Evolutionary conservation across 2,888 invertebrate species (phyloP), one percentile per base, ranked within the genome.

Genomic region (Ennomos erosarius): DNA sequence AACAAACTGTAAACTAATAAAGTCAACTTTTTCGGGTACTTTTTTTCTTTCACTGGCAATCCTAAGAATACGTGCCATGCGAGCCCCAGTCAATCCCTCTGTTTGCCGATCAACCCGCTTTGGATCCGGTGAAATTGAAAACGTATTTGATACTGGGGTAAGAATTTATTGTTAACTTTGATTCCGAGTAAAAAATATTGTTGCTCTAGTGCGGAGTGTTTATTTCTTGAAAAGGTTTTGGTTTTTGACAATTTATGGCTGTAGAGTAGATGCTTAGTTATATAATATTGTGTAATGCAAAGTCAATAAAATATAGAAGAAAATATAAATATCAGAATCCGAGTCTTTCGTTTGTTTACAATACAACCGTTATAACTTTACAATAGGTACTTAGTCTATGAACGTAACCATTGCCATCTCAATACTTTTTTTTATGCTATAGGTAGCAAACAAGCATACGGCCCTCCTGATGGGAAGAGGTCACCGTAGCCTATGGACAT

Each of bases 21-120:
- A 9, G n/a, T 42, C 2, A 16, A 42, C 10, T 42, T 9, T 42
- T 4, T 35, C 6, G 16, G 8, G 8, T n/a, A 10, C 13, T 35
- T 44, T 43, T n/a, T 59, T 53, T 40, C 12, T 52, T 12, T 34
- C 34, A 12, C 53, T 11, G 62, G 62, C 59, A 68, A 65, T 64
- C 43, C 56, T 52, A 43, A 50, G 40, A 47, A 47, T 60, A 65
- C 65, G 68, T 69, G 62, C 62, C 64, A 69, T 52, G 65, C 60
- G 64, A 71, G 71, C 72, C 71, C 73, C 81, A 85, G 85, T 83
- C 86, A 82, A 86, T 84, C 79, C 81, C 78, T 78, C 81, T 83
- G 84, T 86, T 84, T 84, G 86, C 79, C 86, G 82, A 87, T 87
- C 82, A 82, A 80, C 76, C 79, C 77, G 74, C 78, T 70, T 72